These are phyloP conservation scores for Coendou prehensilis DNA, from an alignment of 2,797 vertebrate species.

Conservation along the genomic window DNA sequence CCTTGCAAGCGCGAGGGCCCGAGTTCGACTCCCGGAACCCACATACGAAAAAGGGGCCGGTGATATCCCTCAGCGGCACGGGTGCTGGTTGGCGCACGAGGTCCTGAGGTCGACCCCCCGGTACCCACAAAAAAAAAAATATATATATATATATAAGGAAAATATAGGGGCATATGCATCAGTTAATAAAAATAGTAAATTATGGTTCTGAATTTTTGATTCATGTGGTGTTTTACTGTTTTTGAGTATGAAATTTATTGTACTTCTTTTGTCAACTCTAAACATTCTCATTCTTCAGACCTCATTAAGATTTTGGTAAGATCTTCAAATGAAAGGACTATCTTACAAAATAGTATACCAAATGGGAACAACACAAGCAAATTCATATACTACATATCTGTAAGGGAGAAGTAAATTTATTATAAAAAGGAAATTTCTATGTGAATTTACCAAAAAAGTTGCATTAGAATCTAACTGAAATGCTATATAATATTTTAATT, in stretches of 20 bases:
- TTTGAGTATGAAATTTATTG: background rate
- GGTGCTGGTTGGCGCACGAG: too few species aligned
- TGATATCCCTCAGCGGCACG: too few species aligned
- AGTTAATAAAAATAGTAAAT: background rate
- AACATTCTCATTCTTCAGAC: background rate
- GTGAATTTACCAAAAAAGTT: background rate
- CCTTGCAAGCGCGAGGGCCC: too few species aligned
- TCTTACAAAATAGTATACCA: background rate
- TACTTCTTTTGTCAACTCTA: background rate
- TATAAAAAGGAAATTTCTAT: background rate
- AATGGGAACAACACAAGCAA: background rate
- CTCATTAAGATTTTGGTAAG: background rate
- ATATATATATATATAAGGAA: background rate
- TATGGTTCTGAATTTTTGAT: background rate
- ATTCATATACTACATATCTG: background rate
- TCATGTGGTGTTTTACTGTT: background rate
- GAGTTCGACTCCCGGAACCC: too few species aligned
- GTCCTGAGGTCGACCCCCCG: too few species aligned
- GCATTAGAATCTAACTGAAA: background rate
- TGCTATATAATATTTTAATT: background rate
- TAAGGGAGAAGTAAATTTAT: background rate
- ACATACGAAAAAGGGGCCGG: too few species aligned
- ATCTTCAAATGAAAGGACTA: background rate
- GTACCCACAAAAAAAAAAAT: too few species aligned
- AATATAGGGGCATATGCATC: background rate